A percentile compares a stretch with the other conserved stretches of the same genome.
These are phyloP conservation scores for Cyanoliseus patagonus DNA, from an alignment of 2,113 vertebrate genomes.

Conservation along the genomic window DNA sequence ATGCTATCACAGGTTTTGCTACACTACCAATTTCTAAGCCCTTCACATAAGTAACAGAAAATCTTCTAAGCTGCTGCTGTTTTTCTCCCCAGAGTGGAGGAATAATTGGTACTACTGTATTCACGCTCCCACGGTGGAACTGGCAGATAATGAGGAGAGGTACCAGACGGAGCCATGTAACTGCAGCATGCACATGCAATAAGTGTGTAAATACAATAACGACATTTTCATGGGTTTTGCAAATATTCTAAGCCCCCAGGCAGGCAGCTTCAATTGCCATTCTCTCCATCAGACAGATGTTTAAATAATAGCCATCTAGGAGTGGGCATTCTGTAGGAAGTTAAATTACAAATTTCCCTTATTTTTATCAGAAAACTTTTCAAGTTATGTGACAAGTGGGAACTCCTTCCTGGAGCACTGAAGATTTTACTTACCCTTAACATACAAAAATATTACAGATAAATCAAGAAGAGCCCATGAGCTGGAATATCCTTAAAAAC, in stretches of 20 bases:
- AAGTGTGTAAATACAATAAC: neutral
- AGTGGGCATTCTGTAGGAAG: neutral
- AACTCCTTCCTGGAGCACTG: neutral
- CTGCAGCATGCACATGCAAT: neutral
- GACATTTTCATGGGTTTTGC: neutral
- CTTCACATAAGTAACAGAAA: neutral
- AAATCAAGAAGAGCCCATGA: neutral
- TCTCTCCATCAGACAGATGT: neutral
- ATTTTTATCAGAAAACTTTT: neutral
- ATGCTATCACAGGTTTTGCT: neutral
- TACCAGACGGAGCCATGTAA: neutral
- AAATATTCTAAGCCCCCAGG: constrained; percentile 5
- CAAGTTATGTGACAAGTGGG: neutral
- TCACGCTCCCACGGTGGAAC: neutral
- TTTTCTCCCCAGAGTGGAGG: neutral
- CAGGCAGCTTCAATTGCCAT: neutral
- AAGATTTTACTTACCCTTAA: neutral
- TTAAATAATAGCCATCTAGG: neutral
- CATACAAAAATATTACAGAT: neutral
- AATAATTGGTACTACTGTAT: constrained; percentile 16
- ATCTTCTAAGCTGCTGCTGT: neutral
- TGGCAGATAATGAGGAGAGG: constrained; percentile 15
- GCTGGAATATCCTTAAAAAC: neutral
- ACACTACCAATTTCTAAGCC: neutral
- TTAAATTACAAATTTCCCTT: neutral